Conservation (phyloP, 2,888 invertebrate genomes). For the Parasteatoda lunata region DNA sequence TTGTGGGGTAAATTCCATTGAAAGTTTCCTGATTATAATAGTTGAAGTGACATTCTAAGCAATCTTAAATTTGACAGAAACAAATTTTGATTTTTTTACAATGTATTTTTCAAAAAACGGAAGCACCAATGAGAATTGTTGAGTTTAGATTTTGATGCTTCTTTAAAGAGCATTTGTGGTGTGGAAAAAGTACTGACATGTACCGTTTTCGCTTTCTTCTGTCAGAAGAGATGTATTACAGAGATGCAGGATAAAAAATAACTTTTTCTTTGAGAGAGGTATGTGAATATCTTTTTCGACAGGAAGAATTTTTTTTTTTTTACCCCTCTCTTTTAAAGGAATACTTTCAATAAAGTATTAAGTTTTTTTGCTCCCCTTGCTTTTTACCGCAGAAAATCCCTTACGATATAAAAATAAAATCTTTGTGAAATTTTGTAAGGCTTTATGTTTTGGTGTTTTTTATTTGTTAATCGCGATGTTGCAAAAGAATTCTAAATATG, state of each 20-base stretch:
- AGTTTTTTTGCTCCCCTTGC: not conserved
- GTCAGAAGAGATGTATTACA: not conserved
- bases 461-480: constrained; percentile 2
- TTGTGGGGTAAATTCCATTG: no score
- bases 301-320: constrained; percentile 19
- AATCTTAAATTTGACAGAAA: no score
- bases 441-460: not conserved
- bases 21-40: no score
- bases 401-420: constrained; percentile 10
- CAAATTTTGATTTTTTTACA: no score
- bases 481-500: not conserved
- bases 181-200: not conserved
- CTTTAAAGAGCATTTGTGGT: no score
- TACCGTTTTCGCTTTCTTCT: constrained; percentile 4
- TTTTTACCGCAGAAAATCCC: constrained; percentile 11
- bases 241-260: not conserved
- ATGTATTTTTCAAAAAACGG: no score
- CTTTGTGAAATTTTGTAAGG: constrained; percentile 17
- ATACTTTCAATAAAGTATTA: constrained; percentile 51
- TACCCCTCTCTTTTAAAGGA: not conserved
- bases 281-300: constrained; percentile 46
- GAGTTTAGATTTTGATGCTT: no score
- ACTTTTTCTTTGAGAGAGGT: constrained; percentile 9
- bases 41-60: no score
- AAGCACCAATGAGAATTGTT: no score